Evolutionary conservation across 2,797 vertebrate genomes (phyloP), one percentile per base, ranked within the genome.

Genomic region (Amblyraja radiata): DNA sequence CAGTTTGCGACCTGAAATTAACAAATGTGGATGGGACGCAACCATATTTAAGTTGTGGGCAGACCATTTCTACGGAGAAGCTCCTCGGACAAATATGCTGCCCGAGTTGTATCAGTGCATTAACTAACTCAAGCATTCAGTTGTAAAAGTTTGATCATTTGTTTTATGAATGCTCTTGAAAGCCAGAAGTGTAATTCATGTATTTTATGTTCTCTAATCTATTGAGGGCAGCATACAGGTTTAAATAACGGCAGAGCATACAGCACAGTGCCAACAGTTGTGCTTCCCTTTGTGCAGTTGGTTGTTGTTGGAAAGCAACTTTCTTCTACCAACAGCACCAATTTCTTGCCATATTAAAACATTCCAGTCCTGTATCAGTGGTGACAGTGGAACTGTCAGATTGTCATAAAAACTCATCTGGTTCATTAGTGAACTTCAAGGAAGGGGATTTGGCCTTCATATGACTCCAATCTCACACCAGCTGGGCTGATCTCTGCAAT

Each of bases 181-280:
- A 92, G 46, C 39, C 65, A 92, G 23, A 74, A 74, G 1, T 58
- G 68, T 71, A 92, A 14, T 39, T 92, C 71, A 6, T 25, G 73
- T 58, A 74, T 28, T 25, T 28, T 21, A 90, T 46, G 88, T 91
- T 76, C 68, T 65, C 90, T 76, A 46, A 13, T 46, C 71, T 91
- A 65, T 32, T 46, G 36, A 91, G n/a, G 36, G 68, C 68, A 28
- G 36, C 6, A 16, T 71, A 46, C 71, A 58, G 90, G 39, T 92
- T 46, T 54, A 92, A 76, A 2, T 73, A 73, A 54, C 54, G 39
- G 23, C 1, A 96, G 95, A 95, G 95, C 94, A 95, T 95, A 95
- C 93, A 93, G 84, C 94, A 95, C 95, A 96, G 96, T 97, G 97
- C 97, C 97, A 97, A 97, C 95, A 94, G 95, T 92, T 96, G 95